These are phyloP conservation scores for Macrobrachium nipponense DNA, from an alignment of 1,140 invertebrate species.

Conservation along the genomic window DNA sequence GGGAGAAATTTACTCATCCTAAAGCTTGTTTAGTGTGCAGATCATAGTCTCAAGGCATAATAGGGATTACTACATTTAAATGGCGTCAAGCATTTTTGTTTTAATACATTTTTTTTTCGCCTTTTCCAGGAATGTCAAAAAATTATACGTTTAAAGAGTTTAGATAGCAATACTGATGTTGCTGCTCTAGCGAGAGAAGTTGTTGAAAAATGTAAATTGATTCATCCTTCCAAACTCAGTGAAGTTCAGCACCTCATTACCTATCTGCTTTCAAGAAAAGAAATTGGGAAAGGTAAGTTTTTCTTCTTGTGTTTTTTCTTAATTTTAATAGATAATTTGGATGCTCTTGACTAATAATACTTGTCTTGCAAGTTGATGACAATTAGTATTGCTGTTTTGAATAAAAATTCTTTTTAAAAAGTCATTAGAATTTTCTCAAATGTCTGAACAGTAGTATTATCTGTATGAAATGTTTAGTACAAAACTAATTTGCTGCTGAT, in stretches of 20 bases:
- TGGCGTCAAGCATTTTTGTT: background rate
- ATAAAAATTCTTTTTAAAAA: no score
- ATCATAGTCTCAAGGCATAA: no score
- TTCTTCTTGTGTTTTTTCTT: background rate
- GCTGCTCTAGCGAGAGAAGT: constrained; percentile 85
- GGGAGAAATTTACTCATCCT: no score
- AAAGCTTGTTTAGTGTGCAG: no score
- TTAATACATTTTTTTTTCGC: background rate
- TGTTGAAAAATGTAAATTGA: constrained; percentile 88
- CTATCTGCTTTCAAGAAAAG: constrained; percentile 87
- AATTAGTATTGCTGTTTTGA: no score
- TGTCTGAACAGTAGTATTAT: no score
- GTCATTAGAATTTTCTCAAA: no score
- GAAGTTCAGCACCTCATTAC: constrained; percentile 94
- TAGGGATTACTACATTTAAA: background rate
- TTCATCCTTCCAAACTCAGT: constrained; percentile 83
- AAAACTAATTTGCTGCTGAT: no score
- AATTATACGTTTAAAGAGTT: constrained; percentile 85
- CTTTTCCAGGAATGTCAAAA: constrained; percentile 79
- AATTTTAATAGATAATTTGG: background rate
- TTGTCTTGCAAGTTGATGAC: no score
- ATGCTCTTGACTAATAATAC: no score
- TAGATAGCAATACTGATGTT: constrained; percentile 85
- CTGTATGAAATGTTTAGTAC: no score
- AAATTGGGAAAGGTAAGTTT: constrained; percentile 28